Conservation (phyloP, 2,797 vertebrate species). For the Siniperca undulata region DNA sequence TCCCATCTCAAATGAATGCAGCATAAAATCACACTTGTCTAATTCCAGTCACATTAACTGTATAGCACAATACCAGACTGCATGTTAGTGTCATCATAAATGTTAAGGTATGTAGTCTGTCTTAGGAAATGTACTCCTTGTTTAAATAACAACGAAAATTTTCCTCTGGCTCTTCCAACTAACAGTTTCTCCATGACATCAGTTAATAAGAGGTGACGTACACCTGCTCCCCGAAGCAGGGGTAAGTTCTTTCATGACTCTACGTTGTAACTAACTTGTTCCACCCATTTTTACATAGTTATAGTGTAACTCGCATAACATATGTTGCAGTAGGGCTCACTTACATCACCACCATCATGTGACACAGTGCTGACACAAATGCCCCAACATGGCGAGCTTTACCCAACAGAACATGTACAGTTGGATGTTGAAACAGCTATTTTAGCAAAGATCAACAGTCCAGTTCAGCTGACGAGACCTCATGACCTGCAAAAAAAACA, state of each 20-base stretch:
- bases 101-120: too few species aligned
- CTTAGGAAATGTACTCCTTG: too few species aligned
- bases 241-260: background rate
- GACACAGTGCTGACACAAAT: constrained; percentile 7
- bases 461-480: constrained; percentile 66
- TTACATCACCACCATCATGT: constrained; percentile 13
- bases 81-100: background rate
- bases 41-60: background rate
- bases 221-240: background rate
- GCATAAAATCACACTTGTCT: background rate
- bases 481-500: constrained; percentile 27
- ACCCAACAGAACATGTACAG: background rate
- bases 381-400: background rate
- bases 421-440: constrained; percentile 33
- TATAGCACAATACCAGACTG: background rate
- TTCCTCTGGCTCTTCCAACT: too few species aligned
- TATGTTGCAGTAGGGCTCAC: background rate
- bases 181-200: background rate
- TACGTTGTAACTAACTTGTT: background rate
- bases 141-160: too few species aligned
- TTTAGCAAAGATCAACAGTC: constrained; percentile 46
- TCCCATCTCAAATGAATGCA: background rate
- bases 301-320: background rate
- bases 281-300: background rate
- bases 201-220: background rate